Evolutionary conservation across 2,113 vertebrate species (phyloP).

Genomic region (Macquaria ambigua): DNA sequence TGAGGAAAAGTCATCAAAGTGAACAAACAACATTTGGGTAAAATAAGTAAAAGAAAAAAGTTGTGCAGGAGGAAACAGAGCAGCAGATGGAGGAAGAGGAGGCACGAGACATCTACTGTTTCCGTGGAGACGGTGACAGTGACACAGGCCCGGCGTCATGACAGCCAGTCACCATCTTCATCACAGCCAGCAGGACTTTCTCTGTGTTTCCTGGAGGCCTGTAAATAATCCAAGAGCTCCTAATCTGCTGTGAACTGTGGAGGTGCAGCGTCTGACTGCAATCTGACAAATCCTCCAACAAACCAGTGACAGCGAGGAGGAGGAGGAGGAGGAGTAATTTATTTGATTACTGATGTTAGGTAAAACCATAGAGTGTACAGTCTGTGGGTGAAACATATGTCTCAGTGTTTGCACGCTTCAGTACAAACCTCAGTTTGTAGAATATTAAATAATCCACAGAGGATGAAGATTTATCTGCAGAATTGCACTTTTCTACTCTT

Average conservation of each 20-base stretch:
- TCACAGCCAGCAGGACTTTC: background rate
- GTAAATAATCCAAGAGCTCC: constrained; percentile 8
- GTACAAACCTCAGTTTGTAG: background rate
- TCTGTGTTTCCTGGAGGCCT: constrained; percentile 8
- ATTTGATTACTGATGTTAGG: constrained; percentile 13
- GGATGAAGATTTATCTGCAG: constrained; percentile 15
- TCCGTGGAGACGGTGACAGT: too few relatives aligned
- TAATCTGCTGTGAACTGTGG: constrained; percentile 29
- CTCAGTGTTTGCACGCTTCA: background rate
- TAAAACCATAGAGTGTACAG: background rate
- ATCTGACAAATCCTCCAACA: background rate
- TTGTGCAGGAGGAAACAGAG: too few relatives aligned
- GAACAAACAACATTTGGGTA: too few relatives aligned
- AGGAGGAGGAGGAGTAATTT: background rate
- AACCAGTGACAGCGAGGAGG: background rate
- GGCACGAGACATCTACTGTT: too few relatives aligned
- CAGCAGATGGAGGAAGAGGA: too few relatives aligned
- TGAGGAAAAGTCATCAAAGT: too few relatives aligned
- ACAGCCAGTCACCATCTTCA: background rate
- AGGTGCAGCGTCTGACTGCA: constrained; percentile 24
- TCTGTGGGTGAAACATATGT: background rate
- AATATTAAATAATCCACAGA: constrained; percentile 49
- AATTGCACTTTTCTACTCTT: constrained; percentile 18
- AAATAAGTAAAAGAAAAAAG: too few relatives aligned
- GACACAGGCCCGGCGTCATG: too few relatives aligned